These are phyloP conservation scores for Pleuronectes platessa DNA, from an alignment of 2,113 vertebrate genomes.

Conservation along the genomic window DNA sequence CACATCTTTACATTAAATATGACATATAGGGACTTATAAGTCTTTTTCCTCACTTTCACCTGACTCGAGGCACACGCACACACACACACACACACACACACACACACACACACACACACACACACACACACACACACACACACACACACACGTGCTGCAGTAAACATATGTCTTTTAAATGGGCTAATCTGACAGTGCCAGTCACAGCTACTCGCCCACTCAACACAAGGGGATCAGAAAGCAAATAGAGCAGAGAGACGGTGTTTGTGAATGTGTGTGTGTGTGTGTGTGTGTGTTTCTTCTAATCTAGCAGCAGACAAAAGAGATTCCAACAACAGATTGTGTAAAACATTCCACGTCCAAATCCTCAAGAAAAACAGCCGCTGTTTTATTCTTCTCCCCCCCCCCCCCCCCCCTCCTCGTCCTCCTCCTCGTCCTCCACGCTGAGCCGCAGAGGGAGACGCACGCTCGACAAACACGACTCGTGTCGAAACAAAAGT, in stretches of 20 bases:
- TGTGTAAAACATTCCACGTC: constrained; percentile 45
- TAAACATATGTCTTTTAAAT: constrained; percentile 67
- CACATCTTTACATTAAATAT: too few species aligned
- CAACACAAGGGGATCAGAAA: constrained; percentile 56
- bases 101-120: constrained; percentile 19
- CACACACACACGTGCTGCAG: not conserved
- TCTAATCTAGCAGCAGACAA: constrained; percentile 55
- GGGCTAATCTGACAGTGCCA: constrained; percentile 70
- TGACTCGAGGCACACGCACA: too few species aligned
- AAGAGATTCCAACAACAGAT: constrained; percentile 67
- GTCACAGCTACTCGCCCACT: constrained; percentile 69
- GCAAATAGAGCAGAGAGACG: constrained; percentile 28
- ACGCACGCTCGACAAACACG: constrained; percentile 36
- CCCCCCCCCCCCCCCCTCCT: too few species aligned
- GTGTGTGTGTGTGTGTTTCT: constrained; percentile 1
- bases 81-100: not conserved
- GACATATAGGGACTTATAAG: too few species aligned
- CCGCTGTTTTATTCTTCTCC: not conserved
- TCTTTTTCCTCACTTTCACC: too few species aligned
- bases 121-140: not conserved
- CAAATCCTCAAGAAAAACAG: constrained; percentile 41
- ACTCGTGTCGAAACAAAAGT: constrained; percentile 49
- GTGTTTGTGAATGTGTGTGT: not conserved
- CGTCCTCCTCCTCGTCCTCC: not conserved
- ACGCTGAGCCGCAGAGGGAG: constrained; percentile 37